Base-by-base conservation (phyloP, 2,797 vertebrate species). In the Setipinna tenuifilis region DNA sequence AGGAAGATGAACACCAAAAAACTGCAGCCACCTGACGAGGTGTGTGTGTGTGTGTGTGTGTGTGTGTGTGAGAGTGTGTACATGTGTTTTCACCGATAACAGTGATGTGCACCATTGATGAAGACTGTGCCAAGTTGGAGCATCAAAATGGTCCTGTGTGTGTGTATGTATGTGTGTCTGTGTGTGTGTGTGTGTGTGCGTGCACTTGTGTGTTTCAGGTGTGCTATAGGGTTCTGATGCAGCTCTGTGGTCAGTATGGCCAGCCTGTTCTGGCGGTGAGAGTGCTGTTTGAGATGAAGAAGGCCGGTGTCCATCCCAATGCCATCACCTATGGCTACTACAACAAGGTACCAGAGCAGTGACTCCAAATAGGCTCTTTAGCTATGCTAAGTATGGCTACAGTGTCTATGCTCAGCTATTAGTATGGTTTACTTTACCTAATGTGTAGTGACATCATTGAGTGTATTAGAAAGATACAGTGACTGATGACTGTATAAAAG, bases 281-380 rank as follows among this genome's bases (percentile, higher is more conserved):
- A 86, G 98, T 99, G 82, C 94, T 99, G 82, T 99, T 99, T 85
- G 98, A 99, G 91, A 99, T 99, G 98, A 98, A 98, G 93, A 99
- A 99, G 92, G 97, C 97, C 19, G 98, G 98, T 35, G 94, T 99
- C 65, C 97, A 99, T 89, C 98, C 98, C 80, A 99, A 99, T 85
- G 98, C 98, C 83, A 99, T 99, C 91, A 99, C 98, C 25, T 99
- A 99, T 0, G 98, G 98, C 46, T 99, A 99, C 91, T 99, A 99
- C 92, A 99, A 99, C 92, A 99, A 98, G 96, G 98, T 98, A 75
- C 6, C 62, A 14, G 3, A 25, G 6, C 62, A 65, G 23, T 3
- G 2, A 25, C 62, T 65, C 62, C 16, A 35, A 35, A 14, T 68
- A 2, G 1, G 14, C 16, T 35, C 5, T 28, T 35, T 75, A 14